Evolutionary conservation across 1,140 invertebrate species (phyloP), one percentile per base, ranked within the genome.

Genomic region (Drosophila parvula): DNA sequence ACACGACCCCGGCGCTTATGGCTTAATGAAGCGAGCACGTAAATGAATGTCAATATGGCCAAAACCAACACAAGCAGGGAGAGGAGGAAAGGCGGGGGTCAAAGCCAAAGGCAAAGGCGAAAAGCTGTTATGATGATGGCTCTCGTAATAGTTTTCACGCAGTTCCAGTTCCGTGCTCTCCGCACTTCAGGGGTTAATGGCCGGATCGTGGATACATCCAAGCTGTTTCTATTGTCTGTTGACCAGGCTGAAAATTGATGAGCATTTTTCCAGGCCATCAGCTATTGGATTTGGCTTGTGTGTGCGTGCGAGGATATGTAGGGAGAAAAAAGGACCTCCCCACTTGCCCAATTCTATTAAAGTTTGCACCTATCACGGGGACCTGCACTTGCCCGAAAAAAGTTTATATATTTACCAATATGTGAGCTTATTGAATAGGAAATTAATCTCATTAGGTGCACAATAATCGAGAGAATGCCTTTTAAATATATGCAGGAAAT

Each of bases 11-110:
- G 67, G 81, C 59, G 81, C 59, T 80, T 80, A 84, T 77, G 79
- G 83, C 79, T 88, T 77, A 86, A 86, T 86, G 83, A 86, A 86
- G 83, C 83, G 84, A 63, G 62, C 55, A 77, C 74, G 68, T 79
- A 78, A 83, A 79, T 82, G 83, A 59, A 65, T 69, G 79, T 56
- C 67, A 73, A 61, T 67, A 73, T 65, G 70, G 65, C 32, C 50
- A 74, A 48, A 83, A 57, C 34, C 55, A 76, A 51, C 50, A 62
- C 48, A 40, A 62, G 43, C 18, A 36, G 41, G 27, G 48, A 9
- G 9, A 47, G 27, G 10, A 22, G 22, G 22, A 22, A 22, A 22
- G 22, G n/a, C 32, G 62, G 50, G 18, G 59, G 45, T 40, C 44
- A 53, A 48, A 51, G 55, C 60, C 44, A 50, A 48, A 44, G 55